phyloP scores from a whole-genome alignment of 2,797 vertebrate genomes.

The Fratercula arctica region DNA sequence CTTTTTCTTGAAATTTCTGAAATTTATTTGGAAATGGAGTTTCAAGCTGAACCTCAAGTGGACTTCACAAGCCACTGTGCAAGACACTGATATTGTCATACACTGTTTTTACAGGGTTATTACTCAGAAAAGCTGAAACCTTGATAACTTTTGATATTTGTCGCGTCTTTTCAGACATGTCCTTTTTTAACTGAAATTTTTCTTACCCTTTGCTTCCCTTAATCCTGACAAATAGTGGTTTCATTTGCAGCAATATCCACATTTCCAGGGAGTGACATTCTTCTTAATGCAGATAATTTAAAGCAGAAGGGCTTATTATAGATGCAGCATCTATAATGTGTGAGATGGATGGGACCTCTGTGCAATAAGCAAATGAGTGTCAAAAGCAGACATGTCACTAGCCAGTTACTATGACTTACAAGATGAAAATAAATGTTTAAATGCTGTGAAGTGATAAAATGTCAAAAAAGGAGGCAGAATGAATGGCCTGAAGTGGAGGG shows the following conservation, averaged over 20 bases:
- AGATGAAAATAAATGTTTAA: not conserved
- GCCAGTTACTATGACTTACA: not conserved
- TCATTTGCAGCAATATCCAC: not conserved
- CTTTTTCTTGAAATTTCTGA: not conserved
- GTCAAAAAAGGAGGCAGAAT: not conserved
- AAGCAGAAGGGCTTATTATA: not conserved
- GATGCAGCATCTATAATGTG: not conserved
- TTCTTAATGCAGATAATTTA: not conserved
- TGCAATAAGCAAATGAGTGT: not conserved
- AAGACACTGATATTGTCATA: not conserved
- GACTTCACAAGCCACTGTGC: not conserved
- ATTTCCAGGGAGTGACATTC: not conserved
- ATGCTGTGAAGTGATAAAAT: not conserved
- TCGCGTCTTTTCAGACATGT: not conserved
- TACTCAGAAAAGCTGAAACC: not conserved
- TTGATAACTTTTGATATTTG: not conserved
- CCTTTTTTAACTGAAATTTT: not conserved
- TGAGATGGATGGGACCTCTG: slow-evolving; percentile 8
- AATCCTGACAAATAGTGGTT: not conserved
- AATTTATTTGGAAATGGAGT: not conserved
- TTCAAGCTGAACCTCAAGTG: not conserved
- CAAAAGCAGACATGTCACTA: not conserved
- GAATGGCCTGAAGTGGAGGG: not conserved
- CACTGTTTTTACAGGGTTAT: not conserved
- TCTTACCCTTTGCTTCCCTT: not conserved